Percentiles rank a stretch among this genome's conserved stretches.
These are phyloP conservation scores for Spodoptera picta DNA, from an alignment of 2,888 invertebrate genomes.

Conservation along the genomic window DNA sequence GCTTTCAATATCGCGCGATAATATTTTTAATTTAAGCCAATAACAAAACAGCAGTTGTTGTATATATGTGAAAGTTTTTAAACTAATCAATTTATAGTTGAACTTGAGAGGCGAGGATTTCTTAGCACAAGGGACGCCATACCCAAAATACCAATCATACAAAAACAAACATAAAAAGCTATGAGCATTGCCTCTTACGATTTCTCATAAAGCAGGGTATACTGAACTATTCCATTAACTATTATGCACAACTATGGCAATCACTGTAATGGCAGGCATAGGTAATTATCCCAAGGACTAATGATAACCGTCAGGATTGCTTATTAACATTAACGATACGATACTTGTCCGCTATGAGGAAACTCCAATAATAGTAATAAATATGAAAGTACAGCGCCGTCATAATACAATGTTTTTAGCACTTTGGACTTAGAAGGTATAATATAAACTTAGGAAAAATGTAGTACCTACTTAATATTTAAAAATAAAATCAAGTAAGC, in stretches of 20 bases:
- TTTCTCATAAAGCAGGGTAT: neutral
- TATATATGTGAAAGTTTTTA: conserved; percentile 5
- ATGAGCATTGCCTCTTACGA: too few species aligned
- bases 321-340: neutral
- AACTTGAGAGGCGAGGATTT: too few species aligned
- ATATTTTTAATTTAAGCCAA: conserved; percentile 17
- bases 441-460: too few species aligned
- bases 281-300: neutral
- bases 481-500: too few species aligned
- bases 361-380: neutral
- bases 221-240: too few species aligned
- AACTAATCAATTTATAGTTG: conserved; percentile 15
- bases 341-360: neutral
- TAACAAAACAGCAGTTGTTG: conserved; percentile 9
- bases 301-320: conserved; percentile 1
- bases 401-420: too few species aligned
- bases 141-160: too few species aligned
- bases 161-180: too few species aligned
- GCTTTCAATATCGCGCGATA: conserved; percentile 10
- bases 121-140: too few species aligned
- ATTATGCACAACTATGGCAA: neutral
- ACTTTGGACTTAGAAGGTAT: too few species aligned
- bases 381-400: too few species aligned
- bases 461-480: too few species aligned
- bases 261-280: neutral